Percentiles rank a stretch among this genome's conserved stretches.
These are phyloP conservation scores for Pachydiplax longipennis DNA, from an alignment of 2,888 invertebrate species.

Conservation along the genomic window DNA sequence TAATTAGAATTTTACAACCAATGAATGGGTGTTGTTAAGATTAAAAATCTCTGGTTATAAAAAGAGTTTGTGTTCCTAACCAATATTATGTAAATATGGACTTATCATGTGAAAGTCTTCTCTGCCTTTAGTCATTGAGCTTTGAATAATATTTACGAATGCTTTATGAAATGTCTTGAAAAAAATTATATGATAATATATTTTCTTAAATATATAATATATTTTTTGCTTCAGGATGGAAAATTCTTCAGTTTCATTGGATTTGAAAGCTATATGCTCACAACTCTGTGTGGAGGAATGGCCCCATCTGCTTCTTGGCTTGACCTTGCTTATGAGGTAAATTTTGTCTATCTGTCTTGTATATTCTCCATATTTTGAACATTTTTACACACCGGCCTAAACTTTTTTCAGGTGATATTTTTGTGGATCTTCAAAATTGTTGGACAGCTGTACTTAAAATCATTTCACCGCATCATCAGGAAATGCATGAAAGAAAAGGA, in stretches of 20 bases:
- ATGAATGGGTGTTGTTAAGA: too few relatives aligned
- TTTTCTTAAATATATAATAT: not conserved
- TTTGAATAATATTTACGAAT: too few relatives aligned
- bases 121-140: too few relatives aligned
- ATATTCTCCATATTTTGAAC: not conserved
- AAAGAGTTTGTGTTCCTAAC: too few relatives aligned
- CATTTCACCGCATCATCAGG: slow-evolving; percentile 73
- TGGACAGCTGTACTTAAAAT: slow-evolving; percentile 67
- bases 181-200: too few relatives aligned
- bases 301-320: slow-evolving; percentile 73
- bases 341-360: not conserved
- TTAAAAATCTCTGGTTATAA: too few relatives aligned
- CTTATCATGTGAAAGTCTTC: too few relatives aligned
- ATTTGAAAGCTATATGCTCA: slow-evolving; percentile 79
- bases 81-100: not conserved
- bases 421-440: slow-evolving; percentile 77
- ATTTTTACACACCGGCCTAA: slow-evolving; percentile 49
- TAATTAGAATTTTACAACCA: too few relatives aligned
- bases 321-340: slow-evolving; percentile 64
- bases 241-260: slow-evolving; percentile 87
- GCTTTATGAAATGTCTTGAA: fast-evolving
- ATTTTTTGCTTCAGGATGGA: slow-evolving; percentile 70
- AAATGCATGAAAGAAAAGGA: slow-evolving; percentile 62
- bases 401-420: slow-evolving; percentile 70
- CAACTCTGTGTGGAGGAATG: slow-evolving; percentile 81